Conservation (phyloP, 2,888 invertebrate species). For the Leucozona laternaria region DNA sequence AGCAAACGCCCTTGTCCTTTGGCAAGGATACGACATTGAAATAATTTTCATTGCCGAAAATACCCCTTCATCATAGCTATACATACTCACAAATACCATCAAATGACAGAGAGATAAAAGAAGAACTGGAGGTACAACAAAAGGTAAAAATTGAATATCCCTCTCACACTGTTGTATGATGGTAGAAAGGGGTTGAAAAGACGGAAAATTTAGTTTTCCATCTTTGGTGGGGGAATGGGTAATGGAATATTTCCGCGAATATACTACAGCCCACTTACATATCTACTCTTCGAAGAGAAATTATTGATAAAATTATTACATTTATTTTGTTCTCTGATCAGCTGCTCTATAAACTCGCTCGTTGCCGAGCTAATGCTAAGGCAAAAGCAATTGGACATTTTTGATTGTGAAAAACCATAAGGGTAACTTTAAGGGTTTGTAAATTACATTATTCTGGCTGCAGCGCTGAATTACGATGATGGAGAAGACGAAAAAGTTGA, state of each 20-base stretch:
- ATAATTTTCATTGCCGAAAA: slow-evolving; percentile 73
- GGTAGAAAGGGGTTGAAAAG: slow-evolving; percentile 24
- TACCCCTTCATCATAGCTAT: slow-evolving; percentile 35
- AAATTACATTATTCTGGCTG: no score
- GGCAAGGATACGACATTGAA: slow-evolving; percentile 74
- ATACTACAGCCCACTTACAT: neutral
- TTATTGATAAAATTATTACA: neutral
- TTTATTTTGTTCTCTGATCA: slow-evolving; percentile 40
- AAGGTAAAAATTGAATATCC: slow-evolving; percentile 47
- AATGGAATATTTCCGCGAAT: slow-evolving; percentile 6
- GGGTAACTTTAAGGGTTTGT: neutral
- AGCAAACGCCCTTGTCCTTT: slow-evolving; percentile 73
- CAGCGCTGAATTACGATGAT: no score
- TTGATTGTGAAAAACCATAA: neutral
- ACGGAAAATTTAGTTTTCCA: slow-evolving; percentile 33
- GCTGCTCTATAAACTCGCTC: no score
- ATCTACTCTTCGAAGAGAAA: slow-evolving; percentile 24
- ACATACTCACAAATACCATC: slow-evolving; percentile 25
- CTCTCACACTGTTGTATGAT: slow-evolving; percentile 5
- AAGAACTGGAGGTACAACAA: slow-evolving; percentile 28
- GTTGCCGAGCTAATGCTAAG: no score
- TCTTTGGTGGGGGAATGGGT: neutral
- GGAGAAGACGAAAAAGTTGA: no score
- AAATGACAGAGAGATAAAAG: neutral
- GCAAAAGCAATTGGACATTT: neutral